Evolutionary conservation across 1,140 invertebrate genomes (phyloP).

Genomic region (Phymorhynchus buccinoides): DNA sequence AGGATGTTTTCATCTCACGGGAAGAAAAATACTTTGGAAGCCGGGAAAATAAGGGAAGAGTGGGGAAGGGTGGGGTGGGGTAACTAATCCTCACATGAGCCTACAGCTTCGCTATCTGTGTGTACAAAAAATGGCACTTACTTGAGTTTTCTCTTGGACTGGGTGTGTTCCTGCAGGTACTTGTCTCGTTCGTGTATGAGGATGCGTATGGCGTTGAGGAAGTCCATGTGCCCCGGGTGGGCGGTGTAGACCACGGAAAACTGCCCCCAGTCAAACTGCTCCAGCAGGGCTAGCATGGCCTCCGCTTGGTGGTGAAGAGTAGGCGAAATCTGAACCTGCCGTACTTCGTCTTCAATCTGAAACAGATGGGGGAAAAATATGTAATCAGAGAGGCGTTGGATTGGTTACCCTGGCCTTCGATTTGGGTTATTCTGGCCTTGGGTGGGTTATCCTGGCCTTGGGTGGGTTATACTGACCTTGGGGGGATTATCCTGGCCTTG

Average conservation of each 20-base stretch:
- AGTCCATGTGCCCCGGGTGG: constrained; percentile 49
- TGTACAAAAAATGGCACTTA: not conserved
- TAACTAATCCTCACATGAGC: too few relatives aligned
- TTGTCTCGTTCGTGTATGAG: constrained; percentile 32
- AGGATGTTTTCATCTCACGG: too few relatives aligned
- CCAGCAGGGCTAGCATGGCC: constrained; percentile 52
- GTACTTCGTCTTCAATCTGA: constrained; percentile 43
- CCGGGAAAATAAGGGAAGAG: too few relatives aligned
- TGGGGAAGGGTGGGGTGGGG: too few relatives aligned
- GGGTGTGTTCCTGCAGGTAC: not conserved
- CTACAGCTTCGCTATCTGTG: too few relatives aligned
- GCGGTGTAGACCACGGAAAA: constrained; percentile 55
- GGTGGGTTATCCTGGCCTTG: too few relatives aligned
- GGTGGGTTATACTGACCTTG: too few relatives aligned
- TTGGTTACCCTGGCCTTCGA: too few relatives aligned
- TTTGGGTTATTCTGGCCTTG: too few relatives aligned
- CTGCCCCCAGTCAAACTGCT: constrained; percentile 54
- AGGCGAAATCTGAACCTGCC: constrained; percentile 52
- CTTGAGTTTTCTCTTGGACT: constrained; percentile 1
- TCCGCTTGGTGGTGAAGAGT: constrained; percentile 53
- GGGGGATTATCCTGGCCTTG: too few relatives aligned
- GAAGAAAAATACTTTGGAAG: too few relatives aligned
- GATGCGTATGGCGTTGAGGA: constrained; percentile 44
- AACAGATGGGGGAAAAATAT: constrained; percentile 22
- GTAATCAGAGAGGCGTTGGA: not conserved